These are phyloP conservation scores for Malacoraja senta DNA, from an alignment of 2,797 vertebrate genomes.

Conservation along the genomic window DNA sequence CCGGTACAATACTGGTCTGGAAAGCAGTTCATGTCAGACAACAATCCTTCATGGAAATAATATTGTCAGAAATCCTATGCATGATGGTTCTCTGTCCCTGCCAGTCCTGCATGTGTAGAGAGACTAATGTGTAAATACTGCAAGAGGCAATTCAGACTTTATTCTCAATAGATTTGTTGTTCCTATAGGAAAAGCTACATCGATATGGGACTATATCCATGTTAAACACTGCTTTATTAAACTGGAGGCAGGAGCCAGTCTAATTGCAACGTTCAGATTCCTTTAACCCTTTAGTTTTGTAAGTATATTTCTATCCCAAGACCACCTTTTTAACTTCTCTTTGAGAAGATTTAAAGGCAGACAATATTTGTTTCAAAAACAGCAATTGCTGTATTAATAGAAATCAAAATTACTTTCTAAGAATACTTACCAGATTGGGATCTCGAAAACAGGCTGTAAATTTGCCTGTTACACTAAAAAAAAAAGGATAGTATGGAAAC, in stretches of 20 bases:
- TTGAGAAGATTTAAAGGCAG: not conserved
- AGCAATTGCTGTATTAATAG: constrained; percentile 4
- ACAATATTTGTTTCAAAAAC: not conserved
- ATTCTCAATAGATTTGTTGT: not conserved
- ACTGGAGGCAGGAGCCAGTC: not conserved
- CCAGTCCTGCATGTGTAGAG: not conserved
- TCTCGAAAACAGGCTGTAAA: not conserved
- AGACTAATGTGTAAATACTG: not conserved
- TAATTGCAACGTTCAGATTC: not conserved
- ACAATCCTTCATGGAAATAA: not conserved
- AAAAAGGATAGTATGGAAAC: no score
- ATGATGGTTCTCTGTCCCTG: not conserved
- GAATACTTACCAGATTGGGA: not conserved
- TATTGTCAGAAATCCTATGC: not conserved
- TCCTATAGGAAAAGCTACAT: not conserved
- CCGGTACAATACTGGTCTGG: constrained; percentile 16
- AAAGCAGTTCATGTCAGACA: constrained; percentile 23
- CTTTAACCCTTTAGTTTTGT: not conserved
- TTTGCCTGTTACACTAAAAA: no score
- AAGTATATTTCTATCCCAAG: not conserved
- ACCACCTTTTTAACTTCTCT: not conserved
- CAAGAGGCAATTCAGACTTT: not conserved
- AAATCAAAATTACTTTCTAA: not conserved
- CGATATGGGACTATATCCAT: not conserved
- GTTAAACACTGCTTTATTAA: constrained; percentile 5